Base-by-base conservation (phyloP, 2,888 invertebrate species). In the Rotaria magnacalcarata region DNA sequence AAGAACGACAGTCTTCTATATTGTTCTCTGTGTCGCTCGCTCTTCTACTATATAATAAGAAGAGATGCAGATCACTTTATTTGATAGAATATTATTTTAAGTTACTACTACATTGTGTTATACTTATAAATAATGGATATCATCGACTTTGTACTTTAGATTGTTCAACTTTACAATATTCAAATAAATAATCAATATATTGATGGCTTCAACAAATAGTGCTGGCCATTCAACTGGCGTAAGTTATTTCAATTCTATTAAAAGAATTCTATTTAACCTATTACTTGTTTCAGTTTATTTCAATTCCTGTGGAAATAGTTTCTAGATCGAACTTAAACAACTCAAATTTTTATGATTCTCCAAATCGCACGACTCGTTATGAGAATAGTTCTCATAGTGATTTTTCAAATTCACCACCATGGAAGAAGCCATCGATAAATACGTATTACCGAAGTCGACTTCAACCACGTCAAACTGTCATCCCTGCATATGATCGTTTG, bases 231-330 rank as follows among this genome's bases (percentile, higher is more conserved):
- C 67, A 41, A 2, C 34, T 34, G 67, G 19, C n/a, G 67, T 67
- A 67, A 11, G 67, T 41, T 27, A 24, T 54, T 5, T 4, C 14
- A 54, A 54, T 54, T 21, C 7, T 4, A 34, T 34, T 34, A 1
- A 67, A 34, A 27, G 19, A 34, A 67, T 34, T 34, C 6, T 2
- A 11, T 52, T 52, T 27, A 19, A 19, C 16, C 16, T 10, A 0
- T 6, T 67, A 6, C 24, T 47, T 41, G 5, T 43, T 80, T 24
- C 16, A 80, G 80, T 80, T 21, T 80, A 16, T 80, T 1, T 8
- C 43, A 80, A 80, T 80, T 47, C 80, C 80, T 47, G 80, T 80
- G 7, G n/a, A 47, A 47, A 80, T 80, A 43, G 24, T 80, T 47
- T 14, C 47, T n/a, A 1, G 0, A 14, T 6, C 47, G 24, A n/a